Base-by-base conservation (phyloP, 2,113 vertebrate species). In the Ageneiosus marmoratus region DNA sequence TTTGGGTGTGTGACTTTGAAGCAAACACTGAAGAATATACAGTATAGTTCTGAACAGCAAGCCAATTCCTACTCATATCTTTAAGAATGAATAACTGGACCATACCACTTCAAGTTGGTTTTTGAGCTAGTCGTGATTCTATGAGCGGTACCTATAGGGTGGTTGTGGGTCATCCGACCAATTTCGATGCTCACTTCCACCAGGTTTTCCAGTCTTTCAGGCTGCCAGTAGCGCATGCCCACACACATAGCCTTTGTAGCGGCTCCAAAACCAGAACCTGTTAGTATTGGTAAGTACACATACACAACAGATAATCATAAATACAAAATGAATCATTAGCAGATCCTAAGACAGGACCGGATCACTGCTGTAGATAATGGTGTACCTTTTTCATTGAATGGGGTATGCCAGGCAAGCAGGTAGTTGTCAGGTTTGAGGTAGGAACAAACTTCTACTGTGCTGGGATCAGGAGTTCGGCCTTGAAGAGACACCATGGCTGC, bases 241-340 rank as follows among this genome's bases (percentile, higher is more conserved):
- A 99, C 93, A 86, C 97, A 98, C 97, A 99, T 97, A 18, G 97
- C 96, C 87, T 99, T 99, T n/a, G 97, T 96, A 63, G 98, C 95
- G 0, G 97, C 97, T 48, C 98, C 97, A 2, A 96, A 98, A 6
- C 98, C 98, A 1, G 98, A 98, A 20, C 97, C 98, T 99, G 53
- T 0, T 83, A 7, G 62, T 32, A 73, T n/a, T n/a, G 32, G 15
- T 29, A 56, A 65, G 6, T 2, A 58, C 16, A n/a, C n/a, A n/a
- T n/a, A n/a, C n/a, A n/a, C 0, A 12, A 22, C 4, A 18, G 11
- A 60, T 62, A n/a, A 29, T 24, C 8, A 46, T 58, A 32, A n/a
- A 58, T 60, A 46, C 16, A 50, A 11, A 32, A 11, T n/a, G 1
- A 63, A 20, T 24, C 10, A 60, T 32, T 29, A 46, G 20, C 15